Conservation (phyloP, 2,113 vertebrate species). For the Pipra filicauda region DNA sequence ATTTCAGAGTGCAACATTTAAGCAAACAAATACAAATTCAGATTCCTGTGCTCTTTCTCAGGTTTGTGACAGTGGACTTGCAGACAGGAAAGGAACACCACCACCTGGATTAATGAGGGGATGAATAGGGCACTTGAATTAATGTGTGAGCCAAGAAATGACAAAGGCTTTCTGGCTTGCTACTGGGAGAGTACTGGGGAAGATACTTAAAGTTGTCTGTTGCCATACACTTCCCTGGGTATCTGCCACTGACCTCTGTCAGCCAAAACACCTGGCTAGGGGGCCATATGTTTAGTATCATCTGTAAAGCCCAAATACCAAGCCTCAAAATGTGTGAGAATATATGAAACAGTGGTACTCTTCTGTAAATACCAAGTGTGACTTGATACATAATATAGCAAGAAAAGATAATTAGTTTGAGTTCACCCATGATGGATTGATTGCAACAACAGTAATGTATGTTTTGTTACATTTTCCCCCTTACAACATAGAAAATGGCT, state of each 20-base stretch:
- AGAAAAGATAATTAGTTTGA: not conserved
- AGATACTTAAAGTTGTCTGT: not conserved
- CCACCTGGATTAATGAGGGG: not conserved
- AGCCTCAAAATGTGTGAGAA: not conserved
- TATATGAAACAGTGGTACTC: not conserved
- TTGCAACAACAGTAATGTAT: not conserved
- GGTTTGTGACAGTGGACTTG: not conserved
- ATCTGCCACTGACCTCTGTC: not conserved
- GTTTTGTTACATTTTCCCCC: not conserved
- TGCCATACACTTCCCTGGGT: not conserved
- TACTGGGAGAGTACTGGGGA: not conserved
- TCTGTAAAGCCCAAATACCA: not conserved
- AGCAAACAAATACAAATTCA: not conserved
- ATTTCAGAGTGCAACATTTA: not conserved
- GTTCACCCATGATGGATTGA: not conserved
- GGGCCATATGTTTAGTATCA: fast-evolving
- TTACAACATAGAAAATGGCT: not conserved
- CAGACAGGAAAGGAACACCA: not conserved
- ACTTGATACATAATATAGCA: not conserved
- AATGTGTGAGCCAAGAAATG: not conserved
- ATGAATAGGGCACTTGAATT: not conserved
- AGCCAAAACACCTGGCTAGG: not conserved
- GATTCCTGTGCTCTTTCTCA: not conserved
- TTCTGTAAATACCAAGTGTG: not conserved
- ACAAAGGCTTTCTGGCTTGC: not conserved